Base-by-base conservation (phyloP, 2,113 vertebrate species). In the Eubucco bourcierii region DNA sequence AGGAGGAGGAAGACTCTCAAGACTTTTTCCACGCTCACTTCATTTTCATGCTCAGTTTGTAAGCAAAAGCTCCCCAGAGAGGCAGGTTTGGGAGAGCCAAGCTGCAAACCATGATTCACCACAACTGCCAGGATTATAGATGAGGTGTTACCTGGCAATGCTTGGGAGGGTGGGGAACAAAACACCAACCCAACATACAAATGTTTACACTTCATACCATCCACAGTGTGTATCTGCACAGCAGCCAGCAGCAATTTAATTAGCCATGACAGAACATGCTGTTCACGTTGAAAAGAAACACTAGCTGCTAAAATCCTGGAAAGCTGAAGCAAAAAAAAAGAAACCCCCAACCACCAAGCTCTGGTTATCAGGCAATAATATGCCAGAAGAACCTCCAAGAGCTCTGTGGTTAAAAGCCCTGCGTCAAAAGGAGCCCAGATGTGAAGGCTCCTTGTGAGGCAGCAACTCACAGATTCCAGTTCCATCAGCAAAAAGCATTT, bases 211-310 rank as follows among this genome's bases (percentile, higher is more conserved):
- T 86, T 83, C 90, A 91, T 83, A 94, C 94, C 84, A 87, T 88
- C 96, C 91, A 94, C 95, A 95, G 95, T 84, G 86, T 94, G 93
- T 90, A 94, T 91, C 87, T 80, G 91, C 92, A 95, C 94, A 93
- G 94, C 94, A 97, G 94, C 75, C 90, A 94, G 93, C 80, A 95
- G 86, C 90, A 95, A 95, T 96, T 95, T 88, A 96, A 95, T 95
- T 91, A 95, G 88, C 91, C 95, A 95, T 91, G 91, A 94, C 93
- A 96, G 92, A 93, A 96, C 90, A 95, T 72, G 95, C 88, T 91
- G 89, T 88, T 95, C 90, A 34, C 52, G 80, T 74, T 52, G 91
- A 91, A 90, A 93, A 93, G 87, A 95, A 96, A 95, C 87, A 82
- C 80, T 80, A 88, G 93, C 85, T 96, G 85, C 82, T 93, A 88